These are phyloP conservation scores for Polyommatus iphigenia DNA, from an alignment of 2,888 invertebrate genomes.

Conservation along the genomic window DNA sequence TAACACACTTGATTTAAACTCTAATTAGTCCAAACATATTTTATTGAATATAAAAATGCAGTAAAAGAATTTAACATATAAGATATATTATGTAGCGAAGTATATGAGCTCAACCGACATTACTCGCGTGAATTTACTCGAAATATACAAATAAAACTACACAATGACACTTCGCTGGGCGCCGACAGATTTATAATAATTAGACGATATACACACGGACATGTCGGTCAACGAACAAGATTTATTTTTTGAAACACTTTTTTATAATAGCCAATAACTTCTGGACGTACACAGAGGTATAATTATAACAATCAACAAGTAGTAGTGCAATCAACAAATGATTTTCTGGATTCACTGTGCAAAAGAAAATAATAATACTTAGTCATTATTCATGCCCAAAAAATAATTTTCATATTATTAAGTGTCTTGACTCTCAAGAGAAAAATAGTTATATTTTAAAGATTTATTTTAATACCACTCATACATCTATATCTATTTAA, in stretches of 20 bases:
- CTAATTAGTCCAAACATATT: neutral
- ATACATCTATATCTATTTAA: no score
- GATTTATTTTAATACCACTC: no score
- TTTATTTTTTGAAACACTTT: neutral
- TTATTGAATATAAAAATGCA: neutral
- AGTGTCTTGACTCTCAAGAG: no score
- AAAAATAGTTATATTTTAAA: no score
- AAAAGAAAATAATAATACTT: no score
- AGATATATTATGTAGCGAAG: conserved; percentile 32
- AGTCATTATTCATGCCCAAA: no score
- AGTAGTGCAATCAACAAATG: no score
- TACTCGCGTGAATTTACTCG: conserved; percentile 65
- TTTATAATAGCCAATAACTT: neutral
- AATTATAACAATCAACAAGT: no score
- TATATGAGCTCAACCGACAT: conserved; percentile 51
- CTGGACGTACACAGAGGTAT: neutral
- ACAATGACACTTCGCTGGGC: conserved; percentile 55
- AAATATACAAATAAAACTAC: conserved; percentile 63
- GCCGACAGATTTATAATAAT: conserved; percentile 78
- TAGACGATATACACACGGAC: conserved; percentile 59
- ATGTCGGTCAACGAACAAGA: conserved; percentile 30
- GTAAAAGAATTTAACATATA: neutral
- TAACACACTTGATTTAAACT: neutral
- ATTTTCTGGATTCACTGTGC: no score
- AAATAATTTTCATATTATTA: no score